Evolutionary conservation across 2,888 invertebrate genomes (phyloP).

Genomic region (Zaprionus obscuricornis): DNA sequence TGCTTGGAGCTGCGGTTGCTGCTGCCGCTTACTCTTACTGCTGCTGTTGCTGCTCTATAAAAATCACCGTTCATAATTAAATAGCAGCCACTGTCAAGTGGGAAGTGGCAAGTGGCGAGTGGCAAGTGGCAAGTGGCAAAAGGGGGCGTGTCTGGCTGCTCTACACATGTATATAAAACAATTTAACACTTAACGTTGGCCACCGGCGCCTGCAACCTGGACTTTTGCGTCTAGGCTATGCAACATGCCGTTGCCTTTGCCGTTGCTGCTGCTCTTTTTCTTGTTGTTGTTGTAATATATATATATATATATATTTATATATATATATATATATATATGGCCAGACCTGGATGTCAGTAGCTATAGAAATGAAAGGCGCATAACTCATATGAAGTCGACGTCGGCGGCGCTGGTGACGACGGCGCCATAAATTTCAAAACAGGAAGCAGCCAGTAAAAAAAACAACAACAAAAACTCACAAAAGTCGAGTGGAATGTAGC

Average conservation of each 20-base stretch:
- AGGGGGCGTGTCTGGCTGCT: conserved; percentile 3
- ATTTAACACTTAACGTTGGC: conserved; percentile 72
- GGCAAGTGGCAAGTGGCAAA: background rate
- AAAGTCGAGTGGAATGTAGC: conserved; percentile 55
- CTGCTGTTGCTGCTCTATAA: no score
- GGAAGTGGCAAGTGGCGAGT: conserved; percentile 2
- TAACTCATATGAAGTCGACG: conserved; percentile 71
- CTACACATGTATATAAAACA: conserved; percentile 62
- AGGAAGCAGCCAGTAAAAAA: conserved; percentile 62
- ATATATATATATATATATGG: no score
- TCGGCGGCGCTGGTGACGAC: conserved; percentile 55
- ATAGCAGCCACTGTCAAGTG: conserved; percentile 35
- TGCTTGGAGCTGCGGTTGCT: no score
- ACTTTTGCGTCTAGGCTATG: no score
- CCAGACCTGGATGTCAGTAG: conserved; percentile 20
- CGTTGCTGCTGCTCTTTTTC: no score
- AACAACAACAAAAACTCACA: conserved; percentile 43
- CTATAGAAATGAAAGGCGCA: conserved; percentile 62
- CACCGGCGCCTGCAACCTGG: background rate
- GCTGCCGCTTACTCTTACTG: no score
- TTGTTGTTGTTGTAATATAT: no score
- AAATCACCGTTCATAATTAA: conserved; percentile 59
- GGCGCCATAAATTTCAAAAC: conserved; percentile 78
- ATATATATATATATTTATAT: no score
- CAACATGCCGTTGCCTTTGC: no score